phyloP scores from a whole-genome alignment of 2,113 vertebrate species.

The Brachyhypopomus gauderio region DNA sequence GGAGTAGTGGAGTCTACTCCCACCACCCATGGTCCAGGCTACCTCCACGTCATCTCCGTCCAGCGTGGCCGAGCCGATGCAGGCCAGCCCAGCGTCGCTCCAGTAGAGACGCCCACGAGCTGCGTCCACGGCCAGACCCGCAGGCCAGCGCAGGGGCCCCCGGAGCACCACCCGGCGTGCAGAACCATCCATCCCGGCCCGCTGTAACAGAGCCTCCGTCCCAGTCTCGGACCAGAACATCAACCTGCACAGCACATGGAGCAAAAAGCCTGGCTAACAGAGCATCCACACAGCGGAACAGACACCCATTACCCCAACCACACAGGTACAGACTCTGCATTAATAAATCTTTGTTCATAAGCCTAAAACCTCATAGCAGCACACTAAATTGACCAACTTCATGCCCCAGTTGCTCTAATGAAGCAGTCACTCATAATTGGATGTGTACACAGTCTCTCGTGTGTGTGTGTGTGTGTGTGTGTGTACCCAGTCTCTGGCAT shows the following conservation, averaged over 20 bases:
- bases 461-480: no score
- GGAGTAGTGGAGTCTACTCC: no score
- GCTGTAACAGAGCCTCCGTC: constrained; percentile 77
- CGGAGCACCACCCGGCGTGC: constrained; percentile 71
- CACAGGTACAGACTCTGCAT: not conserved
- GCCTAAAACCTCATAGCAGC: no score
- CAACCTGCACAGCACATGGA: constrained; percentile 69
- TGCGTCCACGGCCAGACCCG: constrained; percentile 81
- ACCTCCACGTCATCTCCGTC: constrained; percentile 82
- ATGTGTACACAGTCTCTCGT: no score
- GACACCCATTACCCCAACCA: no score
- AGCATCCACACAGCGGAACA: no score
- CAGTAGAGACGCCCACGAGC: constrained; percentile 83
- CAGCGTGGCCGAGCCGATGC: constrained; percentile 80
- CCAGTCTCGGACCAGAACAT: constrained; percentile 92
- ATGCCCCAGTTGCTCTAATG: no score
- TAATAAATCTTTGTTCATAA: no score
- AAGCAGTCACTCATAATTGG: no score
- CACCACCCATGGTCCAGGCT: not conserved
- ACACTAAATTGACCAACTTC: no score
- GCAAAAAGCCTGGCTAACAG: not conserved
- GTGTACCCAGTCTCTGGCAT: constrained; percentile 83
- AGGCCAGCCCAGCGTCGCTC: constrained; percentile 85
- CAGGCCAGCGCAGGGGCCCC: constrained; percentile 83
- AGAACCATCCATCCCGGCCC: constrained; percentile 88